Evolutionary conservation across 2,113 vertebrate genomes (phyloP), one percentile per base, ranked within the genome.

Genomic region (Corvus cornix): DNA sequence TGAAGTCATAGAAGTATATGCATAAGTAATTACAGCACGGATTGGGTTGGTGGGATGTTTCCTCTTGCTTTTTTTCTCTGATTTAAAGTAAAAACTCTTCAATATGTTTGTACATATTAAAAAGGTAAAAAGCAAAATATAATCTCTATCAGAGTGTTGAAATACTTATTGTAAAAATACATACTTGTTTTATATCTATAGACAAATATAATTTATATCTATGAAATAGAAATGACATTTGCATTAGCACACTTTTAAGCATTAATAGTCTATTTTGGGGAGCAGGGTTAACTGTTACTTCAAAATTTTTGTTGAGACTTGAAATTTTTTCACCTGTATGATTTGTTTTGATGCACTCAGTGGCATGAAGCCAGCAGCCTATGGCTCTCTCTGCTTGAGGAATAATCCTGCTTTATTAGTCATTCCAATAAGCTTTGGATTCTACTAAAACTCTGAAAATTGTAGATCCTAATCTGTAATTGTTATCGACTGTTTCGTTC

Each of bases 201-300:
- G 20, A 43, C 4, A 72, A 55, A 62, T 48, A 67, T 6, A 7
- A 35, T 12, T 70, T 11, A 30, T 33, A 6, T 26, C 5, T 69
- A 6, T 39, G 2, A 21, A 8, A 58, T 44, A 21, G 10, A 58
- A 76, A 18, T 75, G 55, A 35, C 59, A 53, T 85, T 95, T 95
- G 66, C 69, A 72, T 87, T 87, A 64, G 79, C 63, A 44, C 72
- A 30, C 79, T 95, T 95, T n/a, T 77, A 96, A 94, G 80, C 59
- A 63, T 66, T 43, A 52, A 21, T 68, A 62, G 60, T 93, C 68
- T 55, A 9, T n/a, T 89, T 95, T 94, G 74, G 85, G 64, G 15
- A n/a, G 51, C 18, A 30, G 27, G 15, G 28, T 87, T 81, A 67
- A 46, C 39, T 70, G 2, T 30, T 84, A 39, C 73, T 70, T 93